These are phyloP conservation scores for Sycophila texana DNA, from an alignment of 2,888 invertebrate genomes.

Conservation along the genomic window DNA sequence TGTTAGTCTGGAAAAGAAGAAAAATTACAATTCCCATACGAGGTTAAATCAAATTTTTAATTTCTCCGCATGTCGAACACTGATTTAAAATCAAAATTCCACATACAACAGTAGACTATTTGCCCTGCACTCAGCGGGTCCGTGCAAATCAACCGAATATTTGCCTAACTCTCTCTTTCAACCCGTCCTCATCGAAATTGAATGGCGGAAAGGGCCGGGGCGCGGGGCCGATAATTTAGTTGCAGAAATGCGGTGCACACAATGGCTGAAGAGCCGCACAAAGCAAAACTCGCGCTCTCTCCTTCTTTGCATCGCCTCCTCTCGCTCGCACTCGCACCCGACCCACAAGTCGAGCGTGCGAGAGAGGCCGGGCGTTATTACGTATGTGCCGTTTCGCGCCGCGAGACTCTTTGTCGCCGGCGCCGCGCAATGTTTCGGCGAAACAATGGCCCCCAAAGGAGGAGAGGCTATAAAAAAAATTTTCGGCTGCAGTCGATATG, in stretches of 20 bases:
- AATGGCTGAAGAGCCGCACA: constrained; percentile 45
- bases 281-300: constrained; percentile 20
- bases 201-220: constrained; percentile 14
- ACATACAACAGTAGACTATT: neutral
- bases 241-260: constrained; percentile 55
- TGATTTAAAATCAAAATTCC: neutral
- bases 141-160: constrained; percentile 17
- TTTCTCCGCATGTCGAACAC: too few relatives aligned
- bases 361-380: constrained; percentile 18
- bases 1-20: too few relatives aligned
- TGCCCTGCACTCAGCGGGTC: neutral
- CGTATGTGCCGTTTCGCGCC: constrained; percentile 10
- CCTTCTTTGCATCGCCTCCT: too few relatives aligned
- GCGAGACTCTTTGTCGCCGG: neutral
- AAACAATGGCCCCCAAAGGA: constrained; percentile 38
- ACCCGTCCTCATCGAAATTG: constrained; percentile 28
- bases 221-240: constrained; percentile 58
- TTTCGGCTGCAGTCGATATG: constrained; percentile 14
- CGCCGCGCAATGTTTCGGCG: neutral
- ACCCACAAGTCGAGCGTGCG: neutral
- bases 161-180: constrained; percentile 14
- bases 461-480: neutral
- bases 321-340: neutral
- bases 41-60: too few relatives aligned
- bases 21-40: too few relatives aligned